Evolutionary conservation across 2,797 vertebrate species (phyloP).

Genomic region (Heteromormyrus szaboi): DNA sequence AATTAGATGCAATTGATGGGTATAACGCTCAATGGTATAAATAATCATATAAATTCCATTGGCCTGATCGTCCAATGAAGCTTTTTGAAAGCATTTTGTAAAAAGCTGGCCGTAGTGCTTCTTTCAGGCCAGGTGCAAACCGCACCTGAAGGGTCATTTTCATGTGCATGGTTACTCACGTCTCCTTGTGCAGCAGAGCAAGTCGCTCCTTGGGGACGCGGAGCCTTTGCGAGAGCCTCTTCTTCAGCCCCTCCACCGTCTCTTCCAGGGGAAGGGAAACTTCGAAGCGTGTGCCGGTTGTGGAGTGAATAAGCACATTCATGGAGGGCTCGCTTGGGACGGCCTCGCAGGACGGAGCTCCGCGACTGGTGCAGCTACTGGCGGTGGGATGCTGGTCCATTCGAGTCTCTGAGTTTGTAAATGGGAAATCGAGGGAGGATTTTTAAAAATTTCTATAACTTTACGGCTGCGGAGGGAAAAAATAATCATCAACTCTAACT

Average conservation of each 20-base stretch:
- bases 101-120: neutral
- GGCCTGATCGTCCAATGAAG: too few species aligned
- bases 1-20: neutral
- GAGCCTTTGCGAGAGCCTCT: conserved; percentile 73
- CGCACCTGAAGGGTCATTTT: neutral
- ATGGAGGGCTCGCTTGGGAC: conserved; percentile 59
- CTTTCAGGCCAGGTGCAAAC: neutral
- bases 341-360: conserved; percentile 53
- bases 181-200: conserved; percentile 79
- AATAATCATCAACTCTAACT: neutral
- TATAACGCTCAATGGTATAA: neutral
- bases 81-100: neutral
- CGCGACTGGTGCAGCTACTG: conserved; percentile 64
- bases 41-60: neutral
- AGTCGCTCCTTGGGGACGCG: conserved; percentile 77
- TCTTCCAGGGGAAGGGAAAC: conserved; percentile 73
- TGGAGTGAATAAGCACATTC: conserved; percentile 73
- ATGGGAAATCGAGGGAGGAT: neutral
- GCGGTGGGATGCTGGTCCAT: conserved; percentile 72
- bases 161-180: conserved; percentile 56
- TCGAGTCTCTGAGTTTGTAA: conserved; percentile 41
- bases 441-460: neutral
- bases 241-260: conserved; percentile 79
- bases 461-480: neutral
- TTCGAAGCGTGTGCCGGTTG: conserved; percentile 79